A percentile compares a stretch with the other conserved stretches of the same genome.
phyloP scores from a whole-genome alignment of 2,888 invertebrate genomes.

The Drosophila austrosaltans region DNA sequence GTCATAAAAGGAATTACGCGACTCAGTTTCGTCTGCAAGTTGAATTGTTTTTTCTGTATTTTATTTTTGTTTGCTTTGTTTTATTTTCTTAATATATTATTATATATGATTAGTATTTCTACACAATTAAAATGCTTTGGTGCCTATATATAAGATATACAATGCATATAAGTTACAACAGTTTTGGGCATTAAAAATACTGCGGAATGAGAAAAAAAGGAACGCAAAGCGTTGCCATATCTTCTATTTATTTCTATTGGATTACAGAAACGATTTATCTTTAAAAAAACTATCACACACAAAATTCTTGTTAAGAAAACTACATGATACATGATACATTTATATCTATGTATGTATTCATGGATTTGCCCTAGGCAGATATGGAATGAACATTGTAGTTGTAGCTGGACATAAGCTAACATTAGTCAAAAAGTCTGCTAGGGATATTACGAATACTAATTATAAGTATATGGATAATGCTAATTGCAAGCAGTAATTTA shows the following conservation, averaged over 20 bases:
- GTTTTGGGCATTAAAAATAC: slow-evolving; percentile 54
- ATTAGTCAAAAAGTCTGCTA: background rate
- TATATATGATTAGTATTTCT: slow-evolving; percentile 42
- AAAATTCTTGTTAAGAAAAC: slow-evolving; percentile 55
- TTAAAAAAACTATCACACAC: slow-evolving; percentile 76
- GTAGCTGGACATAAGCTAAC: background rate
- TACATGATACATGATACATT: slow-evolving; percentile 55
- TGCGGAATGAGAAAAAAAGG: slow-evolving; percentile 25
- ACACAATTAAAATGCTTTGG: slow-evolving; percentile 76
- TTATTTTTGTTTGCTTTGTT: slow-evolving; percentile 56
- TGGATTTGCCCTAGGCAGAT: slow-evolving; percentile 10
- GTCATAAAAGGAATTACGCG: slow-evolving; percentile 61
- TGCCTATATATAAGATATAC: slow-evolving; percentile 67
- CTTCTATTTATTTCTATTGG: slow-evolving; percentile 19
- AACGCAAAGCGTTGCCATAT: slow-evolving; percentile 51
- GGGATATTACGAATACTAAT: background rate
- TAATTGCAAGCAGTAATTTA: slow-evolving; percentile 22
- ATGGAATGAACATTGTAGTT: slow-evolving; percentile 8
- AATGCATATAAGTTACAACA: slow-evolving; percentile 27
- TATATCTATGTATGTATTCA: slow-evolving; percentile 17
- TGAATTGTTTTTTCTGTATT: slow-evolving; percentile 32
- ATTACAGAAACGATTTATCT: slow-evolving; percentile 53
- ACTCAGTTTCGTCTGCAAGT: background rate
- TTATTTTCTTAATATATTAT: slow-evolving; percentile 67
- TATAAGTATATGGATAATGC: slow-evolving; percentile 25